These are phyloP conservation scores for Psittacula echo DNA, from an alignment of 2,797 vertebrate species.

Conservation along the genomic window DNA sequence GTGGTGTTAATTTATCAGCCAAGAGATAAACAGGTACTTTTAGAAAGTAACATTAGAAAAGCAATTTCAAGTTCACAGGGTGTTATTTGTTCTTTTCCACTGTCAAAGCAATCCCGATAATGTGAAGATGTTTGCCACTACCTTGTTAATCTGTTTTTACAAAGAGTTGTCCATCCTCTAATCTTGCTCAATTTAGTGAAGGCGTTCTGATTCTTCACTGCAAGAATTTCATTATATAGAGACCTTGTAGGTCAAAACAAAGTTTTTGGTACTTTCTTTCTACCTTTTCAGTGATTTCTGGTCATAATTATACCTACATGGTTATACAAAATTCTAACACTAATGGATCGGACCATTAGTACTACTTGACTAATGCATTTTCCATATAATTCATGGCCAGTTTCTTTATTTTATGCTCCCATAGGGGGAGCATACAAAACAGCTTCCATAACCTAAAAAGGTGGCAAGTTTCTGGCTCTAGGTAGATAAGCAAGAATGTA, in stretches of 20 bases:
- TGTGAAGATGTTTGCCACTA: neutral
- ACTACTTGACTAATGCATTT: neutral
- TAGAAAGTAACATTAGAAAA: neutral
- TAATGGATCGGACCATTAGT: rapidly evolving
- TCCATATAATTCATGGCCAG: neutral
- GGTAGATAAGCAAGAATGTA: neutral
- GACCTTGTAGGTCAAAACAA: neutral
- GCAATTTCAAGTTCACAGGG: neutral
- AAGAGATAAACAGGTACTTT: neutral
- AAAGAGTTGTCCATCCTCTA: neutral
- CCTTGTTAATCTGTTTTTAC: neutral
- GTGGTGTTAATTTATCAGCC: neutral
- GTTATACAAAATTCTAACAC: neutral
- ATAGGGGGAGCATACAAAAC: neutral
- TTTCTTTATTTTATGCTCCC: neutral
- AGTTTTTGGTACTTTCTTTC: neutral
- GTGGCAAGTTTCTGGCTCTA: neutral
- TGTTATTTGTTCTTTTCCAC: neutral
- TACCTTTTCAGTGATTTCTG: neutral
- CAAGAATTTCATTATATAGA: neutral
- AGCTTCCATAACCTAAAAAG: neutral
- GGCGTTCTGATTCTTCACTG: neutral
- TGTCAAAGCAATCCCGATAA: neutral
- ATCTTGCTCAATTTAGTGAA: conserved; percentile 25
- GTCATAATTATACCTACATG: neutral